Base-by-base conservation (phyloP, 2,797 vertebrate species). In the Corythornis leucogaster region DNA sequence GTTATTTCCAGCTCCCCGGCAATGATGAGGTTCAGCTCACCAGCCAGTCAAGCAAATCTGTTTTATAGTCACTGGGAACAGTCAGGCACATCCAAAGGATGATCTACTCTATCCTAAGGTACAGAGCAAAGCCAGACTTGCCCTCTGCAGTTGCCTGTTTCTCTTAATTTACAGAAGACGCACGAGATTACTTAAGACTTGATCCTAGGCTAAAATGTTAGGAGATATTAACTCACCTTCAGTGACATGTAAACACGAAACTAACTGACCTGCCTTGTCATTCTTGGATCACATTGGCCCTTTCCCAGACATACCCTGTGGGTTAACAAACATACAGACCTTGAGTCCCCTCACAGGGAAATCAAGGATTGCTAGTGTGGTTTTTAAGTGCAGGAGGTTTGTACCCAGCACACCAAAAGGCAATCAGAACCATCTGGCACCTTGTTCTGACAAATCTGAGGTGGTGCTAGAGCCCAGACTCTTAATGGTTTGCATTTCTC, bases 281-380 rank as follows among this genome's bases (percentile, higher is more conserved):
- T 54, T 69, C 38, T 30, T 77, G 28, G 15, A 28, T 61, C 31
- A 30, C 4, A 0, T 0, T 2, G 1, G 5, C 3, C 18, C 11
- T 40, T 62, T 69, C 46, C 38, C 12, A 69, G 33, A 8, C 2
- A 3, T 5, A 18, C 59, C 30, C 38, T 64, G 14, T 22, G 33
- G 14, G 4, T 63, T 53, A 74, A 45, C 12, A 43, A 69, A 45
- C 5, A 15, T 30, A 62, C 4, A 54, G 20, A 45, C 33, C 42
- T 68, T 50, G 12, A 87, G 5, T 5, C 7, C 2, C 5, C 8
- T 80, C 25, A 9, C 11, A 28, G 22, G 9, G 33, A 67, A 57
- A 70, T 25, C 13, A 59, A 35, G 21, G 28, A 28, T 35, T 11
- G 5, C 12, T 7, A 43, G 7, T 5, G 8, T 53, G 26, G 57